Percentiles rank a stretch among this genome's conserved stretches.
Conservation (phyloP, 2,888 invertebrate species). For the Limnephilus auricula region DNA sequence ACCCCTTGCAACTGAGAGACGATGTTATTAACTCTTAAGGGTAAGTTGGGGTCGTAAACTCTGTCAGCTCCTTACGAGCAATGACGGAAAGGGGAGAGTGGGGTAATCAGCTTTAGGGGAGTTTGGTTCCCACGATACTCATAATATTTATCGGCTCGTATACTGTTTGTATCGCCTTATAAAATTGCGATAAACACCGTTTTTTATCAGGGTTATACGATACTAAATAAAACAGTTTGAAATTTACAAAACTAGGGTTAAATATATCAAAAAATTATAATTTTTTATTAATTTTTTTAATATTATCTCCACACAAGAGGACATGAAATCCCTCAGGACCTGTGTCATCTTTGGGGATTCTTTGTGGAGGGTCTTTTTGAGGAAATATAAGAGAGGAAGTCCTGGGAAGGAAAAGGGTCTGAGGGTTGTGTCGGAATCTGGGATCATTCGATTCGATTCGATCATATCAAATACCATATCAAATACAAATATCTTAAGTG, state of each 20-base stretch:
- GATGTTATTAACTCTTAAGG: not conserved
- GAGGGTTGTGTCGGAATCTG: too few species aligned
- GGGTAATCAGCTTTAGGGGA: conserved; percentile 6
- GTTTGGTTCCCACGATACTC: conserved; percentile 10
- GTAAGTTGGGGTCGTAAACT: conserved; percentile 5
- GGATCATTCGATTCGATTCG: too few species aligned
- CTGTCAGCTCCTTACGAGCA: conserved; percentile 19
- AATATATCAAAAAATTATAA: too few species aligned
- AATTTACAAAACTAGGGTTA: not conserved
- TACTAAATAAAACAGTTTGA: not conserved
- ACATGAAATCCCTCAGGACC: too few species aligned
- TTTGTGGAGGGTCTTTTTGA: too few species aligned
- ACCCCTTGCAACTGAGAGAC: not conserved
- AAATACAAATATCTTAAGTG: too few species aligned
- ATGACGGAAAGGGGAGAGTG: not conserved
- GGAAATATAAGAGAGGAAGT: too few species aligned
- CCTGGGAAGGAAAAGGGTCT: too few species aligned
- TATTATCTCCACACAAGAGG: too few species aligned
- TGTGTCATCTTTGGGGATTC: too few species aligned
- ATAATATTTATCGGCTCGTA: conserved; percentile 15
- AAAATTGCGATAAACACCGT: not conserved
- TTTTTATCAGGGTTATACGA: not conserved
- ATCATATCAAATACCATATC: too few species aligned
- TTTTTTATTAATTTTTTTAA: too few species aligned
- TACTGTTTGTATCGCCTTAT: not conserved